Evolutionary conservation across 1,140 invertebrate species (phyloP).

Genomic region (Berghia stephanieae): DNA sequence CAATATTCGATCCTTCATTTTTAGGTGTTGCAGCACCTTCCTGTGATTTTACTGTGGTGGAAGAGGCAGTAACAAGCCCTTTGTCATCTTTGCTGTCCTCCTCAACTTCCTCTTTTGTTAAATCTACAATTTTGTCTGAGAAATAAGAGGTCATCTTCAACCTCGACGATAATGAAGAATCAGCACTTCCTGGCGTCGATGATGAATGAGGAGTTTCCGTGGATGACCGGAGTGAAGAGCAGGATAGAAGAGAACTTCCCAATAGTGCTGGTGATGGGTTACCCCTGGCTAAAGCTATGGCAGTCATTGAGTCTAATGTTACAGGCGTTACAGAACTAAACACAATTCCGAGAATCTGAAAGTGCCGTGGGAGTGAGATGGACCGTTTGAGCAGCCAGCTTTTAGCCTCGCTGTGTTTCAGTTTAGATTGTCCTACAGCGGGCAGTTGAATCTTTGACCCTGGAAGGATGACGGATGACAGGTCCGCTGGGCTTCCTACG

Average conservation of each 20-base stretch:
- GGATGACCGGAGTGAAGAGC: not conserved
- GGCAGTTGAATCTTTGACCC: conserved; percentile 36
- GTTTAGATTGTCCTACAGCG: conserved; percentile 17
- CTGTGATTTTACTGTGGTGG: no score
- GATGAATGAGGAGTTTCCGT: conserved; percentile 19
- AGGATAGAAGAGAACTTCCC: not conserved
- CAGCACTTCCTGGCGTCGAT: conserved; percentile 17
- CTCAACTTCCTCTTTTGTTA: no score
- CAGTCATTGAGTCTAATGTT: conserved; percentile 30
- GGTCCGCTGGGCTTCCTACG: conserved; percentile 9
- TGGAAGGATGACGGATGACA: conserved; percentile 20
- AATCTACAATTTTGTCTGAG: no score
- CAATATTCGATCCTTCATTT: no score
- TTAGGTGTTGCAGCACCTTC: no score
- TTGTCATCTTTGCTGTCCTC: no score
- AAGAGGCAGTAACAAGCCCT: no score
- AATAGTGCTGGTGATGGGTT: conserved; percentile 23
- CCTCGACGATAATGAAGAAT: no score
- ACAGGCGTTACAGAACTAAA: conserved; percentile 15
- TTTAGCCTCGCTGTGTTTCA: conserved; percentile 13
- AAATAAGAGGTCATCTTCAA: no score
- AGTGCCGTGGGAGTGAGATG: conserved; percentile 18
- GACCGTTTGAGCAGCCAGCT: conserved; percentile 30
- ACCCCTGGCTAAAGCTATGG: conserved; percentile 27
- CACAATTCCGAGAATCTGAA: conserved; percentile 16